These are phyloP conservation scores for Jaculus jaculus DNA, from an alignment of 2,113 vertebrate genomes.

Conservation along the genomic window DNA sequence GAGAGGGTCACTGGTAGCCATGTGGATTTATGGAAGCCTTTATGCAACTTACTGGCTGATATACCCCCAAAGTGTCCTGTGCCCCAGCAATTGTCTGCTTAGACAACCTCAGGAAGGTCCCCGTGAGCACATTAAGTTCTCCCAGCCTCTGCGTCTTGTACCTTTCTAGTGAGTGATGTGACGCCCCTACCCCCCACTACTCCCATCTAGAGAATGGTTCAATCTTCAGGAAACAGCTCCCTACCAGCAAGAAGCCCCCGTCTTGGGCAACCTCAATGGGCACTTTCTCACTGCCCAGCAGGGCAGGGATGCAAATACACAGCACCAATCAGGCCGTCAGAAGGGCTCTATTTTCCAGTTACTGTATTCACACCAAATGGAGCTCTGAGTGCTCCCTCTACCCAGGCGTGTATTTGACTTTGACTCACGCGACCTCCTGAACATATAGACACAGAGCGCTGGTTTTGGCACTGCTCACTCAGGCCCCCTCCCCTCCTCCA, in stretches of 20 bases:
- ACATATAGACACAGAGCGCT: slow-evolving; percentile 59
- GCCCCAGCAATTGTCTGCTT: background rate
- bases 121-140: background rate
- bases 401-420: slow-evolving; percentile 60
- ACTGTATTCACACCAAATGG: slow-evolving; percentile 21
- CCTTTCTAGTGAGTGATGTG: background rate
- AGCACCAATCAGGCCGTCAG: background rate
- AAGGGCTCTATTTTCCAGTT: slow-evolving; percentile 60
- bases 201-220: background rate
- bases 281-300: background rate
- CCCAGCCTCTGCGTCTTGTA: background rate
- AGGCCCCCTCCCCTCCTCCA: background rate
- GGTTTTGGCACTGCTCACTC: background rate
- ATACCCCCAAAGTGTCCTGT: background rate
- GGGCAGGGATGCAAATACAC: slow-evolving; percentile 17
- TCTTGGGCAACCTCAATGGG: background rate
- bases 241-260: background rate
- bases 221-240: background rate
- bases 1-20: background rate
- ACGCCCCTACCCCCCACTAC: background rate
- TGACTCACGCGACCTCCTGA: slow-evolving; percentile 38
- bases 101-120: background rate
- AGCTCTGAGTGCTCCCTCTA: background rate
- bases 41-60: background rate
- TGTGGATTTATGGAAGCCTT: background rate